These are phyloP conservation scores for Drosophila takahashii DNA, from an alignment of 1,140 invertebrate genomes.

Conservation along the genomic window DNA sequence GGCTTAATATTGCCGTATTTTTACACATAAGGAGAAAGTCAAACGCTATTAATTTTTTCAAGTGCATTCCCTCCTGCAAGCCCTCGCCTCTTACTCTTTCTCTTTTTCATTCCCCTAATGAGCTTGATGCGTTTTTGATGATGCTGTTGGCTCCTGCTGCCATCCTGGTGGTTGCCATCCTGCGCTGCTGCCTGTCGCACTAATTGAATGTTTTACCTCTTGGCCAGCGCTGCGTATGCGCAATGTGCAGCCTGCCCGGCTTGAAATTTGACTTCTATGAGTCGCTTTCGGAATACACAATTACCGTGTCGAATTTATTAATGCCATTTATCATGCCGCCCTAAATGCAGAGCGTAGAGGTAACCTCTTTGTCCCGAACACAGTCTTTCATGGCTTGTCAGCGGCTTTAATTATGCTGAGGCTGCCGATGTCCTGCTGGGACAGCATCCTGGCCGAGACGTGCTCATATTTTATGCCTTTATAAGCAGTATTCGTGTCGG, in stretches of 20 bases:
- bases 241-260: slow-evolving; percentile 42
- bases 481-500: slow-evolving; percentile 22
- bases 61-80: slow-evolving; percentile 4
- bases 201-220: slow-evolving; percentile 70
- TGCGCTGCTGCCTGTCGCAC: slow-evolving; percentile 18
- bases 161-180: slow-evolving; percentile 10
- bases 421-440: slow-evolving; percentile 52
- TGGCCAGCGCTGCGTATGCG: slow-evolving; percentile 66
- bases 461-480: slow-evolving; percentile 65
- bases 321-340: slow-evolving; percentile 66
- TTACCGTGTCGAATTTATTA: slow-evolving; percentile 75
- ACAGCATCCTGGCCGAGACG: slow-evolving; percentile 29
- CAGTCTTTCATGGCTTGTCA: slow-evolving; percentile 46
- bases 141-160: slow-evolving; percentile 59
- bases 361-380: slow-evolving; percentile 14
- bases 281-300: slow-evolving; percentile 57
- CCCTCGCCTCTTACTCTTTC: neutral
- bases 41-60: neutral
- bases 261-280: slow-evolving; percentile 56
- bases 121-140: slow-evolving; percentile 81
- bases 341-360: neutral
- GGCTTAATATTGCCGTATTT: too few relatives aligned
- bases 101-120: slow-evolving; percentile 52
- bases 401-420: slow-evolving; percentile 65
- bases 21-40: too few relatives aligned